A percentile compares a stretch with the other conserved stretches of the same genome.
Conservation (phyloP, 2,888 invertebrate genomes). For the Meliscaeva auricollis region DNA sequence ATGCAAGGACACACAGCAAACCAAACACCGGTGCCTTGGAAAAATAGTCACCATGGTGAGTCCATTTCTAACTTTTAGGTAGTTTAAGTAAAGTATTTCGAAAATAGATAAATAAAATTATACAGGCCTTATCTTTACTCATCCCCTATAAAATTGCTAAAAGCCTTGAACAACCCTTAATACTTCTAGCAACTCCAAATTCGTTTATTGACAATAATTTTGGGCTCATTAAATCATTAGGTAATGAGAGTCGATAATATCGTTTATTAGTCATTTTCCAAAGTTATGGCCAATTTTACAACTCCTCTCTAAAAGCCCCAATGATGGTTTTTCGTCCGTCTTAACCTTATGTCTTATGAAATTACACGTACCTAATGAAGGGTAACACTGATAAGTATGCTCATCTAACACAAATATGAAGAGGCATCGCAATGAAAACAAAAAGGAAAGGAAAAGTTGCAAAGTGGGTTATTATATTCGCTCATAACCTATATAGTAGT, state of each 20-base stretch:
- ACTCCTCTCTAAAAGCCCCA: slow-evolving; percentile 32
- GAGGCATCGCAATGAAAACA: slow-evolving; percentile 38
- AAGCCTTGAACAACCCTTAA: background rate
- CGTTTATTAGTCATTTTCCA: slow-evolving; percentile 57
- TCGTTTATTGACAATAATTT: slow-evolving; percentile 41
- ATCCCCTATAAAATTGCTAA: background rate
- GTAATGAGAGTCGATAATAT: slow-evolving; percentile 43
- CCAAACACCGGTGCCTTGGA: no score
- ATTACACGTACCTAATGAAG: slow-evolving; percentile 58
- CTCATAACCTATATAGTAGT: background rate
- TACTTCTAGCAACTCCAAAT: slow-evolving; percentile 1
- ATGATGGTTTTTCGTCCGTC: slow-evolving; percentile 16
- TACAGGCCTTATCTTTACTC: background rate
- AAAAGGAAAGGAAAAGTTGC: slow-evolving; percentile 45
- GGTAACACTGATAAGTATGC: slow-evolving; percentile 49
- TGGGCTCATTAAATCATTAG: slow-evolving; percentile 56
- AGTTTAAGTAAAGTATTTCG: no score
- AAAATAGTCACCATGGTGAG: no score
- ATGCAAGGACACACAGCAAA: no score
- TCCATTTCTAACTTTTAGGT: no score
- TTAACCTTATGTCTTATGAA: slow-evolving; percentile 42
- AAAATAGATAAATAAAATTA: no score
- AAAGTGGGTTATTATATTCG: slow-evolving; percentile 36
- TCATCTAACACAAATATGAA: slow-evolving; percentile 58
- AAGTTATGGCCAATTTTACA: slow-evolving; percentile 62